Percentiles rank a stretch among this genome's conserved stretches.
Evolutionary conservation across 2,797 vertebrate species (phyloP).

Genomic region (Calcarius lapponicus): DNA sequence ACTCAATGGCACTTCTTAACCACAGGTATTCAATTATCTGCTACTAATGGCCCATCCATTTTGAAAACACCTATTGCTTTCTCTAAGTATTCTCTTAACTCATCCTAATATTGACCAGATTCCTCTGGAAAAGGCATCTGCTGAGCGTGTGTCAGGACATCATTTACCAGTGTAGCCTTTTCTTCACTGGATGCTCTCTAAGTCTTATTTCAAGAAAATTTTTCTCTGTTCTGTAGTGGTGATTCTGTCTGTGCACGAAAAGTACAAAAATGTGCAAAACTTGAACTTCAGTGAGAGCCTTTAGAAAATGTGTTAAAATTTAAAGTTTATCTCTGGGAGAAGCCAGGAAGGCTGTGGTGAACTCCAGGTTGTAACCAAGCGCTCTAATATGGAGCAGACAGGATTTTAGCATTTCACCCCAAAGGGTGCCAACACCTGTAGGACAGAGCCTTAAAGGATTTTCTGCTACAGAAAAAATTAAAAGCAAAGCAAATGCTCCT

Average conservation of each 20-base stretch:
- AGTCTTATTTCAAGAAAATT: not conserved
- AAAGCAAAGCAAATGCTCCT: not conserved
- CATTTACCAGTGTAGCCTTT: not conserved
- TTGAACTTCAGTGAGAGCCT: not conserved
- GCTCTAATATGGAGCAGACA: not conserved
- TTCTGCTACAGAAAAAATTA: not conserved
- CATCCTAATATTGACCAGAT: not conserved
- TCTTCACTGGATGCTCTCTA: not conserved
- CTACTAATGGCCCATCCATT: conserved; percentile 28
- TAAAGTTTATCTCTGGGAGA: not conserved
- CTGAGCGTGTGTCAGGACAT: not conserved
- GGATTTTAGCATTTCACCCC: not conserved
- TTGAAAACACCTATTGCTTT: conserved; percentile 39
- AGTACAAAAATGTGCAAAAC: not conserved
- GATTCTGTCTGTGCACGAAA: not conserved
- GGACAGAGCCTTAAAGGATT: not conserved
- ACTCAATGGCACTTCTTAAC: not conserved
- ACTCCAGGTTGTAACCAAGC: not conserved
- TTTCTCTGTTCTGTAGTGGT: not conserved
- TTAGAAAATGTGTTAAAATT: not conserved
- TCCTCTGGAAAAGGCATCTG: not conserved
- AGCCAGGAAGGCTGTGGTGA: not conserved
- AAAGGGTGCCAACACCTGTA: not conserved
- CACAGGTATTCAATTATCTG: conserved; percentile 22
- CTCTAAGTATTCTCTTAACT: conserved; percentile 31